Conservation (phyloP, 2,888 invertebrate species). For the Lycia hirtaria region DNA sequence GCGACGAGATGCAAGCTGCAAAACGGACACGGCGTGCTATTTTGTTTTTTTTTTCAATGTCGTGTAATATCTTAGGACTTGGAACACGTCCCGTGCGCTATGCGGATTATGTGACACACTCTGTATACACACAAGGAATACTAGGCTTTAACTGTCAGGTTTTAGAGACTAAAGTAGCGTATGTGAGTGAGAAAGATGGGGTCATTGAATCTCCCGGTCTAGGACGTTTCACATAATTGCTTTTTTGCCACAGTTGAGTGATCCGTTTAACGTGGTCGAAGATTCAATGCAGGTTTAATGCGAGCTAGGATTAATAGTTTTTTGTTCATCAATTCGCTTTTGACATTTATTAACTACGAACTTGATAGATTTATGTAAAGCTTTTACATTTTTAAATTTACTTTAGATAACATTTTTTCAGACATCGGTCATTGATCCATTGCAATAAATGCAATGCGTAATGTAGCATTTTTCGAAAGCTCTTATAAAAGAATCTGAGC, state of each 20-base stretch:
- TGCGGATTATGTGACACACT: slow-evolving; percentile 55
- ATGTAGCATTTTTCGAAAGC: too few species aligned
- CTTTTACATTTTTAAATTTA: background rate
- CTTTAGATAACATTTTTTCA: background rate
- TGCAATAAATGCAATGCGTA: too few species aligned
- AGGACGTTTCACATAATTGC: slow-evolving; percentile 29
- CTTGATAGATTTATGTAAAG: background rate
- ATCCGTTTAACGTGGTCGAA: slow-evolving; percentile 36
- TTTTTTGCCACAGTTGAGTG: slow-evolving; percentile 34
- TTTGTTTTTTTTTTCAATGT: slow-evolving; percentile 58
- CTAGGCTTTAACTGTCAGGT: background rate
- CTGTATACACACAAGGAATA: slow-evolving; percentile 2
- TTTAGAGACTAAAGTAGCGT: slow-evolving; percentile 5
- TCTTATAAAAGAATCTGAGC: too few species aligned
- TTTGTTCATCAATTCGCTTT: background rate
- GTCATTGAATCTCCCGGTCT: slow-evolving; percentile 22
- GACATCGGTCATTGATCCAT: too few species aligned
- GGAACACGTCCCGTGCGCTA: slow-evolving; percentile 62
- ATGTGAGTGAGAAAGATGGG: background rate
- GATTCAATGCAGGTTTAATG: slow-evolving; percentile 16
- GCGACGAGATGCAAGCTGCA: slow-evolving; percentile 64
- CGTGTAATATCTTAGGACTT: slow-evolving; percentile 63
- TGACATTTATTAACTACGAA: background rate
- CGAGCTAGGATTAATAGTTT: background rate
- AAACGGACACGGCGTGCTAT: slow-evolving; percentile 47